Evolutionary conservation across 1,140 invertebrate species (phyloP).

Genomic region (Heliothis subflexa): DNA sequence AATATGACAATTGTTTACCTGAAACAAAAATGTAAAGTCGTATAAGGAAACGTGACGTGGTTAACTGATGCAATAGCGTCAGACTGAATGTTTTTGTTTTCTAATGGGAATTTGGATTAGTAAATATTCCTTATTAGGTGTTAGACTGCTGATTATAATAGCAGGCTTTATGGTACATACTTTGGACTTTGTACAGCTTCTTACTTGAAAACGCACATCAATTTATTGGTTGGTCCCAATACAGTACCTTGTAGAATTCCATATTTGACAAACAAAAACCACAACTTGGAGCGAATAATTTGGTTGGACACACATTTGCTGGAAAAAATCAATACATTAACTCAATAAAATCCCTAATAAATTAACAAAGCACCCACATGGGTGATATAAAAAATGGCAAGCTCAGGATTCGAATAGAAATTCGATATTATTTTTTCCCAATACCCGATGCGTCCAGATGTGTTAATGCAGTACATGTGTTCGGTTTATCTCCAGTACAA

Average conservation of each 20-base stretch:
- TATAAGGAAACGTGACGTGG: too few species aligned
- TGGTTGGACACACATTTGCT: not conserved
- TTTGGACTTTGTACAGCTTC: too few species aligned
- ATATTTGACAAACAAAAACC: not conserved
- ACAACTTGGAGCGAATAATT: not conserved
- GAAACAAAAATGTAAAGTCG: slow-evolving; percentile 15
- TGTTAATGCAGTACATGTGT: slow-evolving; percentile 68
- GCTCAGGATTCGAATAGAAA: slow-evolving; percentile 59
- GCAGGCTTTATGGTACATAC: too few species aligned
- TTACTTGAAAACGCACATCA: too few species aligned
- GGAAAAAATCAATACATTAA: slow-evolving; percentile 30
- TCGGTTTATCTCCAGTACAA: slow-evolving; percentile 61
- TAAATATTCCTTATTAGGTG: too few species aligned
- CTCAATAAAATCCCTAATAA: slow-evolving; percentile 31
- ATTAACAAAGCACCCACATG: slow-evolving; percentile 33
- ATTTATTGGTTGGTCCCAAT: not conserved
- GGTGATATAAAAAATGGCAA: slow-evolving; percentile 58
- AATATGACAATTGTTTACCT: slow-evolving; percentile 27
- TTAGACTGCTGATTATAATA: too few species aligned
- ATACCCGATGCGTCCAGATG: slow-evolving; percentile 55
- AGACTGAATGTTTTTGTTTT: too few species aligned
- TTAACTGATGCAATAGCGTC: too few species aligned
- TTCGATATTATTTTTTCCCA: slow-evolving; percentile 64
- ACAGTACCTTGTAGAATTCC: not conserved
- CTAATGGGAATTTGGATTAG: too few species aligned